Conservation (phyloP, 2,888 invertebrate genomes). For the Pecten maximus region DNA sequence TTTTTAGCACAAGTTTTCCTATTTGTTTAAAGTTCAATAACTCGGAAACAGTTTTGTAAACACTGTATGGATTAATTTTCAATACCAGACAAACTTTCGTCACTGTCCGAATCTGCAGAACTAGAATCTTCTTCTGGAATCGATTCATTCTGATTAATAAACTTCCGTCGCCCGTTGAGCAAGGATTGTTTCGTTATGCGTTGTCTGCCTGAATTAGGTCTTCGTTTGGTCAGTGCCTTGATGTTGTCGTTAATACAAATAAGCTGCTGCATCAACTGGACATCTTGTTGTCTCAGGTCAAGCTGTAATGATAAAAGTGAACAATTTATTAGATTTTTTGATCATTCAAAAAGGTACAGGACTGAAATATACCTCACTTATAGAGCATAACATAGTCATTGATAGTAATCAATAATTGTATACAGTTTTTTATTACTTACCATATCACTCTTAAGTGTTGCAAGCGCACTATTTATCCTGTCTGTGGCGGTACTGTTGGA, state of each 20-base stretch:
- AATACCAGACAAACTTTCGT: neutral
- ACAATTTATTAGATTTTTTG: neutral
- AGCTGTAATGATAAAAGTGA: neutral
- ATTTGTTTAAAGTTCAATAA: neutral
- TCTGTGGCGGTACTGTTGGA: neutral
- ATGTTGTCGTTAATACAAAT: neutral
- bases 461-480: neutral
- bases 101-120: neutral
- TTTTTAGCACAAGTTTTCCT: too few relatives aligned
- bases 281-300: slow-evolving; percentile 27
- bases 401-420: too few relatives aligned
- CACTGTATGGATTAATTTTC: neutral
- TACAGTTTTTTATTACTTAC: neutral
- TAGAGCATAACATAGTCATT: too few relatives aligned
- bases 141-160: neutral
- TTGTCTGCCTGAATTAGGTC: neutral
- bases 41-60: neutral
- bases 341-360: neutral
- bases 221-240: neutral
- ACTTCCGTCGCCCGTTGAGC: neutral
- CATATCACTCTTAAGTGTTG: neutral
- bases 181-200: neutral
- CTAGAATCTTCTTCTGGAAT: neutral
- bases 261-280: neutral
- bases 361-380: too few relatives aligned